A percentile compares a stretch with the other conserved stretches of the same genome.
phyloP scores from a whole-genome alignment of 2,113 vertebrate genomes.

The Oxyruncus cristatus region DNA sequence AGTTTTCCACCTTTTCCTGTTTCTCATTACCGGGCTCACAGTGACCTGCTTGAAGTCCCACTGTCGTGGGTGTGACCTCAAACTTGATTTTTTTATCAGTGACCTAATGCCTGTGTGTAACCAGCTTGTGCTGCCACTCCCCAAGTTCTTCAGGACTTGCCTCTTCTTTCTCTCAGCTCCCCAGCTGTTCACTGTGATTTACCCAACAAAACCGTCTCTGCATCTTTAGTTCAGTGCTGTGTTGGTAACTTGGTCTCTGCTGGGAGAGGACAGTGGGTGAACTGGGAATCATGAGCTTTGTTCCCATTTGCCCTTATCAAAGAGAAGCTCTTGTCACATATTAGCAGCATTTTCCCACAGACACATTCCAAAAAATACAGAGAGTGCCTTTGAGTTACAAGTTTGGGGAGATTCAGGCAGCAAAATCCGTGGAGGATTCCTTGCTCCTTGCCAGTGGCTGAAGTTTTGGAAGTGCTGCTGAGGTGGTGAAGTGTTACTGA shows the following conservation, averaged over 20 bases:
- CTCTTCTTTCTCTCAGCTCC: background rate
- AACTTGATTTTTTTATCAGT: background rate
- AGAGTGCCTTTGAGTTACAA: background rate
- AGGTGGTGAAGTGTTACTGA: accelerated
- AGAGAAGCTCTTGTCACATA: background rate
- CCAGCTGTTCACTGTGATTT: background rate
- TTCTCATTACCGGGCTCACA: accelerated
- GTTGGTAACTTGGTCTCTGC: accelerated
- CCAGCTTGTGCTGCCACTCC: background rate
- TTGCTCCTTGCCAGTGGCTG: background rate
- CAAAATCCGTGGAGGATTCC: background rate
- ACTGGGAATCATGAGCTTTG: background rate
- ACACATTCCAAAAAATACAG: background rate
- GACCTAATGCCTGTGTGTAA: background rate
- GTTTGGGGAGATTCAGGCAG: background rate
- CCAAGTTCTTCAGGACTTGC: background rate
- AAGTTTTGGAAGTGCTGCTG: background rate
- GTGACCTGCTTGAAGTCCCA: background rate
- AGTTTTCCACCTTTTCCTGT: background rate
- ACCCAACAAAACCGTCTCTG: no score
- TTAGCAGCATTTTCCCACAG: background rate
- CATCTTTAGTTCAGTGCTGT: background rate
- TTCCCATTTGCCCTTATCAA: background rate
- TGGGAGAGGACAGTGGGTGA: background rate
- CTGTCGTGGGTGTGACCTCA: background rate